A percentile compares a stretch with the other conserved stretches of the same genome.
These are phyloP conservation scores for Gorsachius goisagi DNA, from an alignment of 2,113 vertebrate species.

Conservation along the genomic window DNA sequence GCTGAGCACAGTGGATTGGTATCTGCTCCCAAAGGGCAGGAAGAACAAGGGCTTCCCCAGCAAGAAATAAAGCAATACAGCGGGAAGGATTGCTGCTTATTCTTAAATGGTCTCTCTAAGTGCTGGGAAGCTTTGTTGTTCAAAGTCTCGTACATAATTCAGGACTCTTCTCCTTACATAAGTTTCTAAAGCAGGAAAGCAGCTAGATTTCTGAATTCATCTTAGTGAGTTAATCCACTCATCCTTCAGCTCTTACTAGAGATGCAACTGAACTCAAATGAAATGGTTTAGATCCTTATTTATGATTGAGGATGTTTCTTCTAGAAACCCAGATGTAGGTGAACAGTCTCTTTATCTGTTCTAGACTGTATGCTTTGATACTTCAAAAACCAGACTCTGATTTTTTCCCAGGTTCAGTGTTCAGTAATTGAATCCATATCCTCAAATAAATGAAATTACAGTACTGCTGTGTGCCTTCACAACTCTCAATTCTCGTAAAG, in stretches of 20 bases:
- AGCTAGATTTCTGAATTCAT: slow-evolving; percentile 9
- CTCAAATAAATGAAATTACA: neutral
- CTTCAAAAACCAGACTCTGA: neutral
- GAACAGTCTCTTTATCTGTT: neutral
- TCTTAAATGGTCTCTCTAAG: neutral
- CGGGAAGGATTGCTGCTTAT: neutral
- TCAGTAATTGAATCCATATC: neutral
- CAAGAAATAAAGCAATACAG: neutral
- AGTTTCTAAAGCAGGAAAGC: slow-evolving; percentile 2
- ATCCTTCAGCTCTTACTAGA: neutral
- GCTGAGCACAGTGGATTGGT: neutral
- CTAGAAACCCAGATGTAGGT: neutral
- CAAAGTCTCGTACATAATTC: slow-evolving; percentile 28
- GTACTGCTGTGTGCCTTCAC: neutral
- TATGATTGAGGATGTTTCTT: neutral
- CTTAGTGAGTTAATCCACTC: neutral
- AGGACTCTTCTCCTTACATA: neutral
- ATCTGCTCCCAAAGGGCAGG: neutral
- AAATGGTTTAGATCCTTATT: neutral
- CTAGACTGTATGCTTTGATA: neutral
- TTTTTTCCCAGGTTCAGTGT: neutral
- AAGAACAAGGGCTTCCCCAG: neutral
- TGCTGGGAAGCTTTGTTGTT: slow-evolving; percentile 24
- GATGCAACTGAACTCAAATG: neutral
- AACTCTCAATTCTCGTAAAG: neutral